Percentiles rank a stretch among this genome's conserved stretches.
phyloP scores from a whole-genome alignment of 2,113 vertebrate species.

The Carassius carassius region DNA sequence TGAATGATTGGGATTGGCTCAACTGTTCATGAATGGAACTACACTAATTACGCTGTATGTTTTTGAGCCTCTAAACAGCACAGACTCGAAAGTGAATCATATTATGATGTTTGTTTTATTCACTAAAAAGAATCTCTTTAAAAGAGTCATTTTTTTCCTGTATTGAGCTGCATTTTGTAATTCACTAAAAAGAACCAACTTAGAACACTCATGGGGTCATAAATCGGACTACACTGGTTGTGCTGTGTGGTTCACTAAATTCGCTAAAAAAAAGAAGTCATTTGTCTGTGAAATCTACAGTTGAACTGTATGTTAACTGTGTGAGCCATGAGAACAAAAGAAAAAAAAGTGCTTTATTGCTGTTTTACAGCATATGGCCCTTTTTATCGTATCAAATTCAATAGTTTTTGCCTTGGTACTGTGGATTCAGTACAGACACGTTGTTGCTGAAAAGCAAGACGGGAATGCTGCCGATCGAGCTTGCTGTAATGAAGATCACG shows the following conservation, averaged over 20 bases:
- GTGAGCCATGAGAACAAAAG: no score
- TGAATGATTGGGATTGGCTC: background rate
- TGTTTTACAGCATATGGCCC: background rate
- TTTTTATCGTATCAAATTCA: background rate
- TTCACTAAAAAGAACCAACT: background rate
- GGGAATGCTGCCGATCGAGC: background rate
- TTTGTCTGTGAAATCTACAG: background rate
- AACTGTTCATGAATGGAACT: background rate
- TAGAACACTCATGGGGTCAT: background rate
- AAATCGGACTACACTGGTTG: background rate
- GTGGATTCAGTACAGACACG: background rate
- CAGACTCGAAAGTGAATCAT: background rate
- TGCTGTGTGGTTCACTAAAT: background rate
- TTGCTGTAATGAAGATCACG: background rate
- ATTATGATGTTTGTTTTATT: background rate
- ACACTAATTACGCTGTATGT: background rate
- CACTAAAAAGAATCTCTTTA: background rate
- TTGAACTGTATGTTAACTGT: no score
- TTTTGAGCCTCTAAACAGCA: background rate
- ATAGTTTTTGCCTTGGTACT: background rate
- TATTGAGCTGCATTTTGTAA: background rate
- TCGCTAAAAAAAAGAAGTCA: background rate
- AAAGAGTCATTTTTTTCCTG: background rate
- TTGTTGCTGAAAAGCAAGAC: background rate
- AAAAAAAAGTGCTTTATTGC: background rate